Conservation (phyloP, 2,888 invertebrate genomes). For the Ephialtes manifestator region DNA sequence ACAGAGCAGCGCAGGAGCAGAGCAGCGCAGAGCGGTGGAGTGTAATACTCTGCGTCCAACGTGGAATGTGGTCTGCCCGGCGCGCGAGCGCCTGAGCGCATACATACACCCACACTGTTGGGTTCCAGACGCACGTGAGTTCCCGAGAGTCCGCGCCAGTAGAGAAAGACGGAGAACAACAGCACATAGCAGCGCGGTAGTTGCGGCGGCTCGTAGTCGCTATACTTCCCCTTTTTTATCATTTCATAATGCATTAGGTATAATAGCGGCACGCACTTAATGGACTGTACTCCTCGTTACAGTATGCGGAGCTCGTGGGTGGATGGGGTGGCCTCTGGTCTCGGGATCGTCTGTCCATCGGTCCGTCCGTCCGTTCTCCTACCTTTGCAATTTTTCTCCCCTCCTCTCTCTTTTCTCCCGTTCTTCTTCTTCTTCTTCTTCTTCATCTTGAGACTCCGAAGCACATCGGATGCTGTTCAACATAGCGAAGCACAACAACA, state of each 20-base stretch:
- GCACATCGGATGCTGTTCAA: constrained; percentile 64
- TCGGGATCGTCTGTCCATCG: constrained; percentile 20
- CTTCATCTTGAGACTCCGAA: constrained; percentile 38
- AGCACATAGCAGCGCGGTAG: constrained; percentile 30
- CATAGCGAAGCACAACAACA: constrained; percentile 42
- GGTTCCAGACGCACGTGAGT: constrained; percentile 67
- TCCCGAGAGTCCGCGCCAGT: constrained; percentile 43
- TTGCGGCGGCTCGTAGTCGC: constrained; percentile 41
- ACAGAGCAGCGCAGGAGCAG: constrained; percentile 29
- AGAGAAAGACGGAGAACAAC: constrained; percentile 46
- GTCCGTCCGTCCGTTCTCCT: constrained; percentile 19
- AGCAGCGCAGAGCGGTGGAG: constrained; percentile 50
- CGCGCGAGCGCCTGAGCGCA: constrained; percentile 70
- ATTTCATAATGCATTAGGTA: constrained; percentile 83
- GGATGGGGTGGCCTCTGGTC: constrained; percentile 74
- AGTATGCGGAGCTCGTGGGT: constrained; percentile 82
- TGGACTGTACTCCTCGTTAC: constrained; percentile 83
- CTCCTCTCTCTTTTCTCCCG: constrained; percentile 1
- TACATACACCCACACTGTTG: constrained; percentile 70
- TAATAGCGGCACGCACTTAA: constrained; percentile 83
- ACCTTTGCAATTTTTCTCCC: constrained; percentile 38
- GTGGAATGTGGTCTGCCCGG: constrained; percentile 85
- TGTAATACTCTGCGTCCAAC: constrained; percentile 80
- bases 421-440: constrained; percentile 10
- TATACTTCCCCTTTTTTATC: constrained; percentile 79